Conservation (phyloP, 1,140 invertebrate genomes). For the Megalopta genalis region DNA sequence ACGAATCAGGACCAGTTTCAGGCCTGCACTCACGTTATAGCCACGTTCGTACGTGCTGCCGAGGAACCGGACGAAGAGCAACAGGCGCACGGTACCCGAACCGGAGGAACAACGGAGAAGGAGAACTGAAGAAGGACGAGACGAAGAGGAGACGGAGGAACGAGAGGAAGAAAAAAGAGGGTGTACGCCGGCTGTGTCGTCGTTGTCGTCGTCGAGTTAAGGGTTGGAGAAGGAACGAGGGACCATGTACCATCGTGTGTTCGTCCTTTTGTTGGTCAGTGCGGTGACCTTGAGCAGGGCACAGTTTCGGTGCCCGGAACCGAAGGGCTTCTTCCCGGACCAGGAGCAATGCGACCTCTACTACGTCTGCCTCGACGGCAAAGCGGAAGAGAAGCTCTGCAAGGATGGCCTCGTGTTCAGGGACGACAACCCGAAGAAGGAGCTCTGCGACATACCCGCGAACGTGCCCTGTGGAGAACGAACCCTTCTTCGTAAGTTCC, state of each 20-base stretch:
- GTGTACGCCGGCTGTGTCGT: neutral
- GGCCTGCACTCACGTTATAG: conserved; percentile 63
- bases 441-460: conserved; percentile 88
- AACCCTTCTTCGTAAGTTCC: conserved; percentile 87
- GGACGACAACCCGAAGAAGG: conserved; percentile 86
- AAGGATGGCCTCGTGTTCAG: conserved; percentile 91
- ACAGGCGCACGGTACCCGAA: neutral
- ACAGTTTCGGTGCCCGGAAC: conserved; percentile 86
- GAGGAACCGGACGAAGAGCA: conserved; percentile 19
- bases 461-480: conserved; percentile 90
- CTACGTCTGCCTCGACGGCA: conserved; percentile 86
- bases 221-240: neutral
- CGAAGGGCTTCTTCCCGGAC: conserved; percentile 89
- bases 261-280: conserved; percentile 22
- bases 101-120: conserved; percentile 1
- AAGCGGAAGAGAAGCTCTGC: conserved; percentile 86
- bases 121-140: too few relatives aligned
- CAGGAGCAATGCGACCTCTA: conserved; percentile 90
- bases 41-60: conserved; percentile 42
- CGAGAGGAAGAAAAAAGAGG: neutral
- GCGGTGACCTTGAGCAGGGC: conserved; percentile 41
- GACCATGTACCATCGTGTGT: conserved; percentile 21
- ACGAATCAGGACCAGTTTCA: conserved; percentile 73
- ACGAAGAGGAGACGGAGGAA: conserved; percentile 7
- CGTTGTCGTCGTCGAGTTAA: neutral